Evolutionary conservation across 2,113 vertebrate species (phyloP).

Genomic region (Zosterops borbonicus): DNA sequence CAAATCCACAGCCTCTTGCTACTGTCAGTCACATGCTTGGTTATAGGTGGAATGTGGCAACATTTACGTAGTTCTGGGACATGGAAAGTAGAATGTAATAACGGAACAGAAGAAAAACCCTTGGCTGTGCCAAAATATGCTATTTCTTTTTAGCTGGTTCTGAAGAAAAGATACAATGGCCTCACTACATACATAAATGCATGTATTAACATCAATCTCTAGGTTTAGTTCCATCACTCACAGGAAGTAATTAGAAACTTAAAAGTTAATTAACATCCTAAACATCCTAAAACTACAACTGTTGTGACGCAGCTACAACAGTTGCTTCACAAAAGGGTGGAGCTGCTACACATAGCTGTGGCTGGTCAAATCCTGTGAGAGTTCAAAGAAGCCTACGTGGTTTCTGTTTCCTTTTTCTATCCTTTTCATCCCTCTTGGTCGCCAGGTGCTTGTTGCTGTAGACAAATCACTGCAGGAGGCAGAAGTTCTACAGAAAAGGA

Average conservation of each 20-base stretch:
- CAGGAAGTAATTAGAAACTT: neutral
- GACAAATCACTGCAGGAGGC: neutral
- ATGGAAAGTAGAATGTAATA: neutral
- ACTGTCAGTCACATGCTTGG: neutral
- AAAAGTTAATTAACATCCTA: neutral
- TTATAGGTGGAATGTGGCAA: neutral
- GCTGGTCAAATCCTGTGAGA: neutral
- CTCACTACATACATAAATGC: accelerated
- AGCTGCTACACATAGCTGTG: neutral
- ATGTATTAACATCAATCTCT: neutral
- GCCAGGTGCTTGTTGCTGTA: neutral
- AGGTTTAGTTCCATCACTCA: neutral
- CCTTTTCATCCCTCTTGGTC: neutral
- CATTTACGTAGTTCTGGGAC: neutral
- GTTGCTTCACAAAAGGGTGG: neutral
- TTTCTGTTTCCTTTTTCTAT: neutral
- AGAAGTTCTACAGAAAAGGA: neutral
- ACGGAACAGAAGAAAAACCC: neutral
- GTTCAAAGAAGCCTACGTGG: neutral
- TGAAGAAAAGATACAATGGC: neutral
- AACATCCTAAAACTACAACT: neutral
- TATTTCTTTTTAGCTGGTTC: neutral
- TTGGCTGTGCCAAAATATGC: neutral
- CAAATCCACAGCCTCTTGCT: neutral
- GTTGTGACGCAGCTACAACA: neutral